phyloP scores from a whole-genome alignment of 2,888 invertebrate species.

The Drosophila pullipes region DNA sequence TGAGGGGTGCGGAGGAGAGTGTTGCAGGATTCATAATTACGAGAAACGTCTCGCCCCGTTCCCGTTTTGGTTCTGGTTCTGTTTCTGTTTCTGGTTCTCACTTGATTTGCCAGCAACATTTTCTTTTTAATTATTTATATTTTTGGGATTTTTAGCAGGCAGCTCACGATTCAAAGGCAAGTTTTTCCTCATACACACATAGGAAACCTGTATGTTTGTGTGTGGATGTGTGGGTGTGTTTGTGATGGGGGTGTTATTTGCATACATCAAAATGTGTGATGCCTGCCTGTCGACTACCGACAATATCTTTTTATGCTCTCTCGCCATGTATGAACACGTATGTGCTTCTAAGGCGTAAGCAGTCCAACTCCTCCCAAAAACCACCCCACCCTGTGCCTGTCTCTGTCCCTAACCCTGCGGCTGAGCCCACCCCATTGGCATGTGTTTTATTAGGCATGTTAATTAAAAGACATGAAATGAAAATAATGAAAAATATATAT shows the following conservation, averaged over 20 bases:
- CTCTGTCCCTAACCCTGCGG: constrained; percentile 3
- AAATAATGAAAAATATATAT: constrained; percentile 81
- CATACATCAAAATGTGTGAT: constrained; percentile 71
- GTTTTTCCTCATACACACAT: constrained; percentile 38
- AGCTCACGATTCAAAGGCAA: constrained; percentile 72
- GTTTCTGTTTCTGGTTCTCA: constrained; percentile 49
- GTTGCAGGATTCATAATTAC: constrained; percentile 49
- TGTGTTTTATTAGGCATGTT: constrained; percentile 81
- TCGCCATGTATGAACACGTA: constrained; percentile 20
- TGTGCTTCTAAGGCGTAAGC: constrained; percentile 22
- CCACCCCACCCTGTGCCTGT: constrained; percentile 1
- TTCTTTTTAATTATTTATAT: constrained; percentile 82
- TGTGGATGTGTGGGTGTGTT: constrained; percentile 12
- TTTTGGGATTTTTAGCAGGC: constrained; percentile 81
- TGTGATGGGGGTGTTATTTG: constrained; percentile 65
- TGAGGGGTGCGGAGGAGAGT: not conserved
- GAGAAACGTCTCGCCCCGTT: constrained; percentile 31
- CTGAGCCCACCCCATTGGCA: constrained; percentile 53
- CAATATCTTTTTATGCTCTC: constrained; percentile 77
- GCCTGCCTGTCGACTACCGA: constrained; percentile 47
- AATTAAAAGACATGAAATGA: constrained; percentile 83
- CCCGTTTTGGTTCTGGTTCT: constrained; percentile 7
- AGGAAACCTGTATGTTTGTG: not conserved
- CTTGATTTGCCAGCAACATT: constrained; percentile 80
- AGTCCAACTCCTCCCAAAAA: constrained; percentile 10